A percentile compares a stretch with the other conserved stretches of the same genome.
These are phyloP conservation scores for Cryptocheilus praepositus DNA, from an alignment of 2,888 invertebrate species.

Conservation along the genomic window DNA sequence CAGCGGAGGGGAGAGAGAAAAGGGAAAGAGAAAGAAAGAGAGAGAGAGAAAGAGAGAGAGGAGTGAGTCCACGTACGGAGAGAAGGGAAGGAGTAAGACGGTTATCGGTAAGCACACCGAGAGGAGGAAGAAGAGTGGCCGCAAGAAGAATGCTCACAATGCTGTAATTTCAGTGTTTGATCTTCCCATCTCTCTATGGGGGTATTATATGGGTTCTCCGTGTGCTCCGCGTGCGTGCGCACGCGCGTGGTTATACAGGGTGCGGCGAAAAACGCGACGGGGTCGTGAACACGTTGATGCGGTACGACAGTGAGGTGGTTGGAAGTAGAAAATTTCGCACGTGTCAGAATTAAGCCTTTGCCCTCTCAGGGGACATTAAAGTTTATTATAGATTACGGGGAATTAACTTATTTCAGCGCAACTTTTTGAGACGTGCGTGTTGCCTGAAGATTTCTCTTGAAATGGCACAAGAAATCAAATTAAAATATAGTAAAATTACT, in stretches of 20 bases:
- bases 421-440: too few relatives aligned
- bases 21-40: constrained; percentile 16
- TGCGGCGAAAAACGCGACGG: too few relatives aligned
- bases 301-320: too few relatives aligned
- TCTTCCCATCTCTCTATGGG: constrained; percentile 69
- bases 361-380: too few relatives aligned
- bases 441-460: too few relatives aligned
- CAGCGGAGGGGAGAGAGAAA: constrained; percentile 20
- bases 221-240: constrained; percentile 10
- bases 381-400: too few relatives aligned
- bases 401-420: too few relatives aligned
- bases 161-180: constrained; percentile 74
- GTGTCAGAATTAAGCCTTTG: too few relatives aligned
- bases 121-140: constrained; percentile 53
- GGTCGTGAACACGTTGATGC: too few relatives aligned
- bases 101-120: constrained; percentile 44
- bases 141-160: constrained; percentile 71
- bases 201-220: constrained; percentile 65
- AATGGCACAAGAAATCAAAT: too few relatives aligned
- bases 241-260: neutral
- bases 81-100: constrained; percentile 20
- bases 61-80: neutral
- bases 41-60: constrained; percentile 19
- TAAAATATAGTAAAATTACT: too few relatives aligned
- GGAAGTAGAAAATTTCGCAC: too few relatives aligned